A percentile compares a stretch with the other conserved stretches of the same genome.
Conservation (phyloP, 2,113 vertebrate species). For the Cryptomyrus ogoouensis region DNA sequence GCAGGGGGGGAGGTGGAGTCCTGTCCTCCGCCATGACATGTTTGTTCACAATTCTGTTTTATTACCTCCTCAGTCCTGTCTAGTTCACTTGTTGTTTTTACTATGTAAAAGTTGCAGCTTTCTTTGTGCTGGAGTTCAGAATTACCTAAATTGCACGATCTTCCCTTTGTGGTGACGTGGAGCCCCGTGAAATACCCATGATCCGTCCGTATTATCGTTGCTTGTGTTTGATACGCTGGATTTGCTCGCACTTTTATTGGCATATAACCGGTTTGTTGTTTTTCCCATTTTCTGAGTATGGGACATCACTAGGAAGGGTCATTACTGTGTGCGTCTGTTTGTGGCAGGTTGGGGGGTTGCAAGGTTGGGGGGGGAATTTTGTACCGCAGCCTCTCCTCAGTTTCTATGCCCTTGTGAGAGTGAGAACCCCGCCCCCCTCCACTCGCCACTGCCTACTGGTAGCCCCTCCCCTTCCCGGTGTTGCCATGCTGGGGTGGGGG, state of each 20-base stretch:
- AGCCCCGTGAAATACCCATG: background rate
- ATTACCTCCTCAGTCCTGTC: background rate
- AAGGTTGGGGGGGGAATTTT: background rate
- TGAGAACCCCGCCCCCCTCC: background rate
- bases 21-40: background rate
- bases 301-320: background rate
- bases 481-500: background rate
- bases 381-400: background rate
- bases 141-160: background rate
- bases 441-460: background rate
- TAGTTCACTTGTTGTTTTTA: background rate
- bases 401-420: background rate
- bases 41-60: background rate
- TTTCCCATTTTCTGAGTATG: background rate
- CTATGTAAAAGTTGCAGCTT: background rate
- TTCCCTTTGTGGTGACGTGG: background rate
- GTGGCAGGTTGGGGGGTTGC: background rate
- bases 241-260: background rate
- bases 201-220: background rate
- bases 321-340: background rate
- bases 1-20: background rate
- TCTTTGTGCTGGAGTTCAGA: background rate
- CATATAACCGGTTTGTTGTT: background rate
- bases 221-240: background rate
- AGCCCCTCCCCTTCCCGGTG: background rate